Conservation (phyloP, 2,888 invertebrate genomes). For the Cyclophora punctaria region DNA sequence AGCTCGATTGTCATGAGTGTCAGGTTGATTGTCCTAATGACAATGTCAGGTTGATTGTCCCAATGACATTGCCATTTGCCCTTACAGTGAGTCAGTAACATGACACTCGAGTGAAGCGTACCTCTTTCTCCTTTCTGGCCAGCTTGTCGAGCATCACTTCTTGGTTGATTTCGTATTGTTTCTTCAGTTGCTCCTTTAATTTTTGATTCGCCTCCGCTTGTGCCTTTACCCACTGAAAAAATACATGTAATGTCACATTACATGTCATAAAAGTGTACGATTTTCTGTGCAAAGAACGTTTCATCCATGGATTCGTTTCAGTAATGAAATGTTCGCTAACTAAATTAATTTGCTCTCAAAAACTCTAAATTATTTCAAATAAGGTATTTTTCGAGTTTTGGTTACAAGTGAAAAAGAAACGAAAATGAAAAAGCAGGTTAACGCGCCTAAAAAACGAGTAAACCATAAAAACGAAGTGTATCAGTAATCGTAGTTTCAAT, state of each 20-base stretch:
- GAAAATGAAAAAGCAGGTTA: constrained; percentile 23
- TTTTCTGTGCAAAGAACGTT: no score
- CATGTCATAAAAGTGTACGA: no score
- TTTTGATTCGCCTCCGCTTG: constrained; percentile 81
- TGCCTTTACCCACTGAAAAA: constrained; percentile 75
- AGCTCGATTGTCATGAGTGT: no score
- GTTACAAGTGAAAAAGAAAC: neutral
- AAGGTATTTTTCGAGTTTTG: neutral
- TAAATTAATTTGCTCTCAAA: neutral
- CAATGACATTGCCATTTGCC: no score
- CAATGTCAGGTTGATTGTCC: no score
- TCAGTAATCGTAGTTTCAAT: no score
- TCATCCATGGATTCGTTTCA: no score
- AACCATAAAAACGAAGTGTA: no score
- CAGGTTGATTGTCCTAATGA: no score
- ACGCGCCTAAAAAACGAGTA: no score
- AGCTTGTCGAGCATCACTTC: constrained; percentile 87
- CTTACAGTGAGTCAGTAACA: no score
- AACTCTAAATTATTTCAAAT: neutral
- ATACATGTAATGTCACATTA: neutral
- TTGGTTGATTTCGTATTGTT: constrained; percentile 89
- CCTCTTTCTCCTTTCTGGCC: constrained; percentile 74
- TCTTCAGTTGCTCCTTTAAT: constrained; percentile 84
- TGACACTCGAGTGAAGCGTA: constrained; percentile 18
- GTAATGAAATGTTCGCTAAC: no score